Base-by-base conservation (phyloP, 2,888 invertebrate genomes). In the Horisme vitalbata region DNA sequence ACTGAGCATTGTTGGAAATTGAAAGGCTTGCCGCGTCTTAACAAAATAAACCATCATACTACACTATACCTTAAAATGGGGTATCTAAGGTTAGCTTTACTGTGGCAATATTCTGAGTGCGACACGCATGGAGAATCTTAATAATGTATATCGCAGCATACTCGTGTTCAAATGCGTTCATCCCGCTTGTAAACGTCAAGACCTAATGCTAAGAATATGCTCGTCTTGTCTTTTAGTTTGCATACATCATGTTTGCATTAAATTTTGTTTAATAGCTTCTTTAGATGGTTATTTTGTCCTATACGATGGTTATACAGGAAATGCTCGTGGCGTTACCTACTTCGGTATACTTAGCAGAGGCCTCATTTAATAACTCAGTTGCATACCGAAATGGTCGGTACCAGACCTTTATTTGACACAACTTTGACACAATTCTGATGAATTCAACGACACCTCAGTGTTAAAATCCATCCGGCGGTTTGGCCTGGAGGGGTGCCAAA, bases 1-100 rank as follows among this genome's bases (percentile, higher is more conserved):
- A 75, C 79, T 66, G 71, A 79, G 66, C 79, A 76, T 78, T 77
- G 79, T 73, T 71, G 68, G 69, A 75, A 77, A 81, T 78, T 80
- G 78, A 76, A 77, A 76, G 73, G 72, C 77, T 72, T 68, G 59
- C 68, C 71, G 65, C 67, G 67, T 71, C 65, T 67, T 65, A 69
- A 61, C 61, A 63, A 61, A 39, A 46, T 18, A 18, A 5, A 26
- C 23, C 5, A 32, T 12, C 1, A 27, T 1, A 12, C 10, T 7
- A 49, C 14, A 41, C 21, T 18, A 28, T n/a, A 39, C 46, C 35
- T 27, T 52, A 37, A 0, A 0, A 0, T 0, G 0, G 3, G 13
- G 5, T 0, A 4, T 6, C 8, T 27, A 55, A 32, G 33, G 47
- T 34, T 6, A 12, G 15, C 33, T 46, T 51, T 51, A 4, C 46